Conservation (phyloP, 2,888 invertebrate species). For the Poecilobothrus nobilitatus region DNA sequence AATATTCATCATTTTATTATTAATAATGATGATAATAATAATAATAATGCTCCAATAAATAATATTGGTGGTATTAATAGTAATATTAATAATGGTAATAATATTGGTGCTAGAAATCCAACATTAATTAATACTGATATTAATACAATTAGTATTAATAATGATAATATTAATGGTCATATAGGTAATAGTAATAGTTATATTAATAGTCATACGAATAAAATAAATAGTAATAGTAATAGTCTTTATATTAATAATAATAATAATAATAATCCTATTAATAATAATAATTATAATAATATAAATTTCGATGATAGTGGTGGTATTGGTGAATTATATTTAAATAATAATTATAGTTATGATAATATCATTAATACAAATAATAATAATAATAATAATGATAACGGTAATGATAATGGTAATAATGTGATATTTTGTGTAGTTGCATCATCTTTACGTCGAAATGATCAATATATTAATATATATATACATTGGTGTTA, state of each 20-base stretch:
- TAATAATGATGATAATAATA: background rate
- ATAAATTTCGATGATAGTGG: background rate
- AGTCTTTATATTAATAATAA: background rate
- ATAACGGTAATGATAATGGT: constrained; percentile 30
- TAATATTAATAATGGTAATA: background rate
- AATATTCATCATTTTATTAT: background rate
- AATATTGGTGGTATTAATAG: background rate
- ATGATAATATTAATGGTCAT: too few relatives aligned
- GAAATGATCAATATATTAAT: constrained; percentile 64
- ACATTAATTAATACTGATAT: background rate
- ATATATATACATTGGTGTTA: constrained; percentile 94
- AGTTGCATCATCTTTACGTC: constrained; percentile 57
- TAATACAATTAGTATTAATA: background rate
- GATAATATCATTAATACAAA: constrained; percentile 21
- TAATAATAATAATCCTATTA: background rate
- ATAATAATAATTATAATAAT: background rate
- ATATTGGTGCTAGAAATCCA: background rate
- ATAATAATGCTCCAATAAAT: background rate
- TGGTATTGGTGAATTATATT: background rate
- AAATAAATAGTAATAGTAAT: background rate
- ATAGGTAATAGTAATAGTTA: background rate
- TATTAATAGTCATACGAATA: background rate
- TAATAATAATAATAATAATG: background rate
- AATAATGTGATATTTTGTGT: constrained; percentile 62
- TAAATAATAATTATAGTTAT: background rate